These are phyloP conservation scores for Ceraclea dissimilis DNA, from an alignment of 2,888 invertebrate species.

Conservation along the genomic window DNA sequence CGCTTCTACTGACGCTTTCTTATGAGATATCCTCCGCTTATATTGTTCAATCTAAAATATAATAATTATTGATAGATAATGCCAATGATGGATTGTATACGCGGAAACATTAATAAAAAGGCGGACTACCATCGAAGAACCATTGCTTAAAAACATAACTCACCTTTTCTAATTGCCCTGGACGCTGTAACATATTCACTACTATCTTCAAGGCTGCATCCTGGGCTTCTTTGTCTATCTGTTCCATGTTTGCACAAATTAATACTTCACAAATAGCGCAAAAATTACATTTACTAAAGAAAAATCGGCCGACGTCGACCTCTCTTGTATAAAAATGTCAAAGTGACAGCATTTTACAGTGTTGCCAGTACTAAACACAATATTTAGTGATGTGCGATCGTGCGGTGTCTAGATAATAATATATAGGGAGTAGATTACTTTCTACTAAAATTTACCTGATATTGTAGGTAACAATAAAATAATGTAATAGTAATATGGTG, in stretches of 20 bases:
- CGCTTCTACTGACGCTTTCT: conserved; percentile 87
- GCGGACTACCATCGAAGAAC: background rate
- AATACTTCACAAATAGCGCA: too few relatives aligned
- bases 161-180: conserved; percentile 91
- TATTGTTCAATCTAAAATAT: conserved; percentile 61
- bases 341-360: background rate
- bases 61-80: background rate
- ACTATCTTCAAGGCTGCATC: conserved; percentile 75
- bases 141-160: conserved; percentile 11
- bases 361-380: background rate
- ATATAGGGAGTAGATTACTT: too few relatives aligned
- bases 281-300: too few relatives aligned
- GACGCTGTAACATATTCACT: conserved; percentile 86
- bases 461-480: too few relatives aligned
- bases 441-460: too few relatives aligned
- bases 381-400: background rate
- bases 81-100: too few relatives aligned
- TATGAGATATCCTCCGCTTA: conserved; percentile 63
- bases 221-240: conserved; percentile 71
- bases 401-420: too few relatives aligned
- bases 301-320: too few relatives aligned
- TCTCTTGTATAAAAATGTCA: background rate
- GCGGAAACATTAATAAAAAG: background rate
- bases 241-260: conserved; percentile 53
- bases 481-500: too few relatives aligned